phyloP scores from a whole-genome alignment of 2,113 vertebrate species.

The Hirundichthys speculiger region DNA sequence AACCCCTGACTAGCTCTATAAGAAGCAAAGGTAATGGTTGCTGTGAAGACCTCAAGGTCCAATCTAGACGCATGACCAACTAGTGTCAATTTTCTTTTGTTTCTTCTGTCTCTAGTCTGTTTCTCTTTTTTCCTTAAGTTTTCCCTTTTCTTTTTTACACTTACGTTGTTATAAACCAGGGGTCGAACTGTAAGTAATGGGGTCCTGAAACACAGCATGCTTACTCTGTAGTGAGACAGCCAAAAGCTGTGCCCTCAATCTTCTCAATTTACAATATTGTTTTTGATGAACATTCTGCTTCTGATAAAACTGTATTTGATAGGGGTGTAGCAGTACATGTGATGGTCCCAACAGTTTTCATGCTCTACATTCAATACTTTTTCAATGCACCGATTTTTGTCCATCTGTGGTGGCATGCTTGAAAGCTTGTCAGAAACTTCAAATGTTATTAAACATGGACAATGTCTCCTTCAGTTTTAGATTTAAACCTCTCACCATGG shows the following conservation, averaged over 20 bases:
- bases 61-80: slow-evolving; percentile 78
- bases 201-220: slow-evolving; percentile 74
- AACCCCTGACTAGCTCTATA: slow-evolving; percentile 86
- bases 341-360: neutral
- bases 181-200: slow-evolving; percentile 77
- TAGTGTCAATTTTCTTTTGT: slow-evolving; percentile 73
- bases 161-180: slow-evolving; percentile 77
- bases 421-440: too few species aligned
- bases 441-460: too few species aligned
- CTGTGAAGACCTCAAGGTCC: slow-evolving; percentile 80
- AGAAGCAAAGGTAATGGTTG: slow-evolving; percentile 85
- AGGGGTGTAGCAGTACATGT: slow-evolving; percentile 25
- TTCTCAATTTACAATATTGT: slow-evolving; percentile 26
- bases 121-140: slow-evolving; percentile 45
- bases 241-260: slow-evolving; percentile 36
- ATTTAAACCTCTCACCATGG: too few species aligned
- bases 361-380: neutral
- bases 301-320: slow-evolving; percentile 4
- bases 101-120: slow-evolving; percentile 59
- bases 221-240: slow-evolving; percentile 45
- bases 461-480: too few species aligned
- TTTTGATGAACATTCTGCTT: slow-evolving; percentile 24
- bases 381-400: too few species aligned
- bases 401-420: too few species aligned
- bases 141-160: slow-evolving; percentile 27